Evolutionary conservation across 37 sponge, comb jelly and placozoan species (phyloP), one percentile per base, ranked within the genome.

Genomic region (Crambe crambe): DNA sequence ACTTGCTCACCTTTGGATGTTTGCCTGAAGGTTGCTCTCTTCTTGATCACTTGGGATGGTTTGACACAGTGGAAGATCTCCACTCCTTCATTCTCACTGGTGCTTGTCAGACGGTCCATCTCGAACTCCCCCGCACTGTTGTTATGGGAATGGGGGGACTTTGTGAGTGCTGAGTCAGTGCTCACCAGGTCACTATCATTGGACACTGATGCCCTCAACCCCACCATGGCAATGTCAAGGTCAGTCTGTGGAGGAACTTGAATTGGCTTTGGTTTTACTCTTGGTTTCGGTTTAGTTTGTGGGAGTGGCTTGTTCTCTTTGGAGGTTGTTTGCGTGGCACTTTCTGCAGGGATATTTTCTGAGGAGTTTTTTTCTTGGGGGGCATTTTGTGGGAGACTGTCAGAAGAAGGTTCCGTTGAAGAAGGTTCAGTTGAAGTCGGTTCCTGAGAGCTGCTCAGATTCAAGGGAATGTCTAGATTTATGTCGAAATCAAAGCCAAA

Each of bases 181-280:
- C 37, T 37, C 22, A 65, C 62, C 9, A 57, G 58, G 25, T 80
- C 72, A 32, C 81, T 80, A 60, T 80, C 81, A 2, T 70, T 80
- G 34, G 72, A 70, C 6, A 58, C 81, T 31, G 69, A 57, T 37
- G 70, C 23, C 34, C 59, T 10, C 42, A 71, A 41, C 21, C 39
- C 31, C 54, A 23, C 29, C 9, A 9, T 58, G 60, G 20, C 30
- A n/a, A 1, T 58, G n/a, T 58, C 58, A 10, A 75, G 39, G 63
- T 63, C 47, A 23, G 65, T 41, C 0, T 77, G 63, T 31, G 51
- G 20, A 23, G 44, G 3, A 41, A 20, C 66, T 65, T 9, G 66
- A 60, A 20, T 9, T 26, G 61, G 27, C n/a, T 62, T 40, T 40
- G 71, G 26, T 34, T 34, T 38, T 20, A 27, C 37, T 68, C 18